phyloP scores from a whole-genome alignment of 2,888 invertebrate species.

The Thera obeliscata region DNA sequence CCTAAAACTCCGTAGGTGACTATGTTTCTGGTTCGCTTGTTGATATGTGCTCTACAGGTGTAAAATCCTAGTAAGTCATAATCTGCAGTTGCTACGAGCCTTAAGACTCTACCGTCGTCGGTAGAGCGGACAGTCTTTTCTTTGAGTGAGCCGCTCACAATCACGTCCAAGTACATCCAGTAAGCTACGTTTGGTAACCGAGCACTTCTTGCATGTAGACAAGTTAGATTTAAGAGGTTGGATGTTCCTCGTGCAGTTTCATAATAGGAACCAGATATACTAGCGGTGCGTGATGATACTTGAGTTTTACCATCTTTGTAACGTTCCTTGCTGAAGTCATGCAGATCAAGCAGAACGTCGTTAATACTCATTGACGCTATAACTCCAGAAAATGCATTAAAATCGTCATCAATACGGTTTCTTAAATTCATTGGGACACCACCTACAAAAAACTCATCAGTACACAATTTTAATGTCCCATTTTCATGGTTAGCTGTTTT shows the following conservation, averaged over 20 bases:
- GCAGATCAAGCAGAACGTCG: conserved; percentile 61
- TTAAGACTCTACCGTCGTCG: conserved; percentile 68
- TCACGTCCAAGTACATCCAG: conserved; percentile 69
- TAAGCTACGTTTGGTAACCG: conserved; percentile 57
- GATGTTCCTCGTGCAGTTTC: conserved; percentile 73
- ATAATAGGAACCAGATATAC: conserved; percentile 72
- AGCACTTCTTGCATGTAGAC: conserved; percentile 64
- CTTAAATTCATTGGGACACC: conserved; percentile 59
- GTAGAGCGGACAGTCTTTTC: conserved; percentile 57
- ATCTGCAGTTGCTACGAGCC: conserved; percentile 61
- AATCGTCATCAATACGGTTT: conserved; percentile 51
- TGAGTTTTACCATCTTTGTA: conserved; percentile 61
- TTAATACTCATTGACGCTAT: conserved; percentile 66
- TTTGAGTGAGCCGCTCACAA: conserved; percentile 46
- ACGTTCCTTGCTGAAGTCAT: conserved; percentile 61
- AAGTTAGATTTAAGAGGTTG: conserved; percentile 69
- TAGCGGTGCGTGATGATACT: conserved; percentile 71
- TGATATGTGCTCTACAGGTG: conserved; percentile 68
- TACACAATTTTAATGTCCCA: conserved; percentile 51
- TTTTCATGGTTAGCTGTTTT: conserved; percentile 9
- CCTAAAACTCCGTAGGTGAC: conserved; percentile 76
- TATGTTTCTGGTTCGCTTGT: conserved; percentile 63
- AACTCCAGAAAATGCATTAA: conserved; percentile 59
- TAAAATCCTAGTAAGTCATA: conserved; percentile 72
- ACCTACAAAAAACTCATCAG: conserved; percentile 70